These are phyloP conservation scores for Drosophila antonietae DNA, from an alignment of 2,888 invertebrate genomes.

Conservation along the genomic window DNA sequence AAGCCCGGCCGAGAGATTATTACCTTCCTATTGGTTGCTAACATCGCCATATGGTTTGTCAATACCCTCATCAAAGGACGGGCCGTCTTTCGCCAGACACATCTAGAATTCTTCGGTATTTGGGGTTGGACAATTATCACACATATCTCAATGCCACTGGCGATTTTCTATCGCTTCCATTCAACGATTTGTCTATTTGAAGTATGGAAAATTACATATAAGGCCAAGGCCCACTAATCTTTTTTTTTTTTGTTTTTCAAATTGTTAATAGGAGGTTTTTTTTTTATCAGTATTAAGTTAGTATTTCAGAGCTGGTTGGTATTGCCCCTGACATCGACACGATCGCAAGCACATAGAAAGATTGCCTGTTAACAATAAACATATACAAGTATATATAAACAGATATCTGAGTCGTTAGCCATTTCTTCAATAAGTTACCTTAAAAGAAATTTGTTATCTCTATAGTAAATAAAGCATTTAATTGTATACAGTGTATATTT, in stretches of 20 bases:
- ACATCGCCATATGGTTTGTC: constrained; percentile 94
- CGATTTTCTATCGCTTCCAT: constrained; percentile 95
- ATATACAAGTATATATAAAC: not conserved
- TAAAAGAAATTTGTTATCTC: constrained; percentile 11
- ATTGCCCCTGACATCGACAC: not conserved
- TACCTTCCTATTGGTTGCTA: constrained; percentile 92
- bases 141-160: constrained; percentile 94
- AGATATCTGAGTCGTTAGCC: not conserved
- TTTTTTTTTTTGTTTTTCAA: constrained; percentile 3
- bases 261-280: constrained; percentile 15
- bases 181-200: constrained; percentile 96
- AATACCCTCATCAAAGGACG: constrained; percentile 93
- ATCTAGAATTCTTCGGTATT: constrained; percentile 92
- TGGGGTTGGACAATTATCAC: constrained; percentile 97
- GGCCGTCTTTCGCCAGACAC: constrained; percentile 92
- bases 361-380: not conserved
- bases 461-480: constrained; percentile 19
- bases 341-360: not conserved
- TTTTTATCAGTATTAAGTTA: constrained; percentile 1
- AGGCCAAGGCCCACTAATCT: constrained; percentile 86
- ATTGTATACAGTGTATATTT: constrained; percentile 30
- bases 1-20: constrained; percentile 94
- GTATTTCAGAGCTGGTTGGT: not conserved
- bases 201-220: constrained; percentile 96
- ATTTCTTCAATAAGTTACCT: not conserved